Conservation (phyloP, 2,113 vertebrate genomes). For the Cryptotis parvus region DNA sequence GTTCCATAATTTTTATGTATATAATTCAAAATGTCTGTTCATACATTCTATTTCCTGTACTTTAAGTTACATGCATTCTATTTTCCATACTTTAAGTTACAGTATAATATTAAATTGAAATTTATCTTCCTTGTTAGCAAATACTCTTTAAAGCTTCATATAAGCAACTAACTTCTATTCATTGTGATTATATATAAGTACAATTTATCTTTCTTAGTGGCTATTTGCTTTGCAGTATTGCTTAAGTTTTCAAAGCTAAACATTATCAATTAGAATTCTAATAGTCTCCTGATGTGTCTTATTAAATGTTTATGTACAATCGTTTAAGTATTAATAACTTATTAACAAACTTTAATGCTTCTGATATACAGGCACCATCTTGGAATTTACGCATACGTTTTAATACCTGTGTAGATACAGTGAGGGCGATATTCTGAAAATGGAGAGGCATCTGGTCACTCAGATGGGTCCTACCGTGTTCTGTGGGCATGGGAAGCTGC, state of each 20-base stretch:
- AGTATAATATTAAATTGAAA: slow-evolving; percentile 36
- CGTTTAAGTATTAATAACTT: background rate
- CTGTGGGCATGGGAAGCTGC: background rate
- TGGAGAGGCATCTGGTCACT: background rate
- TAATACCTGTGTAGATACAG: background rate
- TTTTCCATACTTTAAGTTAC: background rate
- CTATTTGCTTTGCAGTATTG: background rate
- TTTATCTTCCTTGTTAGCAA: background rate
- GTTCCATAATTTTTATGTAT: background rate
- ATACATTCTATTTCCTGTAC: background rate
- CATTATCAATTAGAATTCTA: background rate
- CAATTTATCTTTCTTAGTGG: background rate
- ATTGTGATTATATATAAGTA: slow-evolving; percentile 1
- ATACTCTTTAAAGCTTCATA: background rate
- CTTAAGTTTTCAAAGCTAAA: background rate
- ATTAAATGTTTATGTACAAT: background rate
- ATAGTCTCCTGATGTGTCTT: background rate
- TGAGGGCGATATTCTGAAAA: background rate
- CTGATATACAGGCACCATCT: background rate
- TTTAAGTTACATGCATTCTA: slow-evolving; percentile 12
- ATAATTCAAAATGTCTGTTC: background rate
- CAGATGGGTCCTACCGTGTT: background rate
- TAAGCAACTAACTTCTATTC: background rate
- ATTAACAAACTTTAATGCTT: background rate
- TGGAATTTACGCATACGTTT: background rate